These are phyloP conservation scores for Hedychridium roseum DNA, from an alignment of 2,888 invertebrate species.

Conservation along the genomic window DNA sequence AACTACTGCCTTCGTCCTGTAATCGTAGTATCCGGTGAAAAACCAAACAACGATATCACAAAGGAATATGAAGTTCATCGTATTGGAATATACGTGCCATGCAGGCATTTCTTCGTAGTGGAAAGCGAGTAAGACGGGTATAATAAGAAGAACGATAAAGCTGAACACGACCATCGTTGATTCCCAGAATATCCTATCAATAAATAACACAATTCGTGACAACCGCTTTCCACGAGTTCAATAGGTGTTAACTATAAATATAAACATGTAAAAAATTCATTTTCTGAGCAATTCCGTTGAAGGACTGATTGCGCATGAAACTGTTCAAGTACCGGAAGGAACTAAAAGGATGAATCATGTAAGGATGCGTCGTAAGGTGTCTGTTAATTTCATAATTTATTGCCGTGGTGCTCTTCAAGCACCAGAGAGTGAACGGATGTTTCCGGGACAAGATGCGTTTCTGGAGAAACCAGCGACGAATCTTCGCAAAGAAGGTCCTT, in stretches of 20 bases:
- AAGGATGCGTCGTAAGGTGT: constrained; percentile 51
- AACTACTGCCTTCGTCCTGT: constrained; percentile 44
- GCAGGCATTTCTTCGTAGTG: constrained; percentile 28
- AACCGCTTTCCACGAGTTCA: no score
- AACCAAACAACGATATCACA: constrained; percentile 55
- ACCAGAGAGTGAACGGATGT: constrained; percentile 46
- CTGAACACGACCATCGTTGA: constrained; percentile 50
- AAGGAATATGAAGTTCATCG: constrained; percentile 47
- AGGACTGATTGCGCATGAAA: no score
- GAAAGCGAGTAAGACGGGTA: constrained; percentile 55
- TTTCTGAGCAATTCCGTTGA: no score
- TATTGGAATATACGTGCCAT: constrained; percentile 34
- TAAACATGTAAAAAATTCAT: no score
- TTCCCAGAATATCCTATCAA: constrained; percentile 54
- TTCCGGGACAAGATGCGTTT: constrained; percentile 37
- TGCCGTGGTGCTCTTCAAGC: constrained; percentile 54
- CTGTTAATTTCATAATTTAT: constrained; percentile 57
- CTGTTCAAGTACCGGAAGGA: no score
- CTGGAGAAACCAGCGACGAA: constrained; percentile 40
- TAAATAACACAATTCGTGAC: no score
- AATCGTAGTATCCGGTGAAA: constrained; percentile 58
- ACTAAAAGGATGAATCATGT: constrained; percentile 63
- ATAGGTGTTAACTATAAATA: no score
- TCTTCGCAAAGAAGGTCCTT: constrained; percentile 12
- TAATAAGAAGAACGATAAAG: constrained; percentile 42